A percentile compares a stretch with the other conserved stretches of the same genome.
These are phyloP conservation scores for Drosophila lini DNA, from an alignment of 1,140 invertebrate species.

Conservation along the genomic window DNA sequence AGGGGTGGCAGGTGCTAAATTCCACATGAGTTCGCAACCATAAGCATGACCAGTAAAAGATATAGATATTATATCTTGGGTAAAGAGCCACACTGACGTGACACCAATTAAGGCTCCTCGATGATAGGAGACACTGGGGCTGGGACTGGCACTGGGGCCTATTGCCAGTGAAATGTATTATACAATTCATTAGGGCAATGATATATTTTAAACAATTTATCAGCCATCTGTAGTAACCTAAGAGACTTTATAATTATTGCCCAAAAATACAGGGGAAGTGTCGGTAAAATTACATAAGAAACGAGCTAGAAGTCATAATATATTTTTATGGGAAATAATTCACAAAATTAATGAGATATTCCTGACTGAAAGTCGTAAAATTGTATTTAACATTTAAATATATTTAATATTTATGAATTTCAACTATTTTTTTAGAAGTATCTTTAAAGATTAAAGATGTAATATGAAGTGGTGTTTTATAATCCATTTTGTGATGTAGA, in stretches of 20 bases:
- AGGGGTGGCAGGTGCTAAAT: background rate
- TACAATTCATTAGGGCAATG: no score
- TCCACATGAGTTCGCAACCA: background rate
- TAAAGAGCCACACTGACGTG: background rate
- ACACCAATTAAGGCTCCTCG: background rate
- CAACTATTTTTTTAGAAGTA: no score
- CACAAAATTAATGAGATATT: background rate
- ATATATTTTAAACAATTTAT: background rate
- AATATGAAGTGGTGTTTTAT: no score
- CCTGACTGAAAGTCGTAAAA: no score
- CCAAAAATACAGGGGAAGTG: background rate
- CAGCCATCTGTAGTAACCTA: background rate
- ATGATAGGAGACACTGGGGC: constrained; percentile 2
- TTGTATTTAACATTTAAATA: no score
- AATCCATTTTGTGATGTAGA: no score
- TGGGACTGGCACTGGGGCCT: background rate
- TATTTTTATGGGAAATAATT: background rate
- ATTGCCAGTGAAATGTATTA: no score
- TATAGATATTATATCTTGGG: constrained; percentile 2
- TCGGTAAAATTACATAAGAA: background rate
- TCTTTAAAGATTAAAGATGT: no score
- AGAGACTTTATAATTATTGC: background rate
- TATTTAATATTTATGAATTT: no score
- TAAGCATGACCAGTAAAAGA: constrained; percentile 2
- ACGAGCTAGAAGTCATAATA: background rate